These are phyloP conservation scores for Strix aluco DNA, from an alignment of 2,113 vertebrate genomes.

Conservation along the genomic window DNA sequence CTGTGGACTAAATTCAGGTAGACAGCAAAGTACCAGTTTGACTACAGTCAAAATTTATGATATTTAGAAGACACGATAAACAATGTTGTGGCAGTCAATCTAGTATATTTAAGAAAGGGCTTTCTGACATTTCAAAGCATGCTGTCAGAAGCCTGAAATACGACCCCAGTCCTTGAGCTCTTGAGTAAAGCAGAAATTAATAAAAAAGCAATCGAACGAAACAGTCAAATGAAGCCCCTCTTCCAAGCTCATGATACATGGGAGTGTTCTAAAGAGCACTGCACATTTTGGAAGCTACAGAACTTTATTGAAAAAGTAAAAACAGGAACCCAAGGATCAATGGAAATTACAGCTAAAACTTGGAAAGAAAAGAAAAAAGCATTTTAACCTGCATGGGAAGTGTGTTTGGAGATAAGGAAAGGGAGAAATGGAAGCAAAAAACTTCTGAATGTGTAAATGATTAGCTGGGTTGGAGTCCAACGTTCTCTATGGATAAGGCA, in stretches of 20 bases:
- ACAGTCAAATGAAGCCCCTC: neutral
- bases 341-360: neutral
- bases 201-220: neutral
- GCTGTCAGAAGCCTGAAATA: slow-evolving; percentile 2
- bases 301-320: neutral
- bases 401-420: neutral
- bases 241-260: neutral
- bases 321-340: neutral
- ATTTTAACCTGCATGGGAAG: neutral
- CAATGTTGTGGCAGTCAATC: neutral
- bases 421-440: neutral
- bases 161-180: neutral
- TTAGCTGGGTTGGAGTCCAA: neutral
- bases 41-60: neutral
- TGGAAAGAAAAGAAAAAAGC: neutral
- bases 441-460: neutral
- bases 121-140: neutral
- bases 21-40: neutral
- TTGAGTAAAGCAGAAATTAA: neutral
- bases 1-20: neutral
- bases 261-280: neutral
- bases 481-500: neutral
- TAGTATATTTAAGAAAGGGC: neutral
- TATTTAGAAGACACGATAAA: neutral
- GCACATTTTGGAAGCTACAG: neutral